Evolutionary conservation across 2,113 vertebrate genomes (phyloP), one percentile per base, ranked within the genome.

Genomic region (Merops nubicus): DNA sequence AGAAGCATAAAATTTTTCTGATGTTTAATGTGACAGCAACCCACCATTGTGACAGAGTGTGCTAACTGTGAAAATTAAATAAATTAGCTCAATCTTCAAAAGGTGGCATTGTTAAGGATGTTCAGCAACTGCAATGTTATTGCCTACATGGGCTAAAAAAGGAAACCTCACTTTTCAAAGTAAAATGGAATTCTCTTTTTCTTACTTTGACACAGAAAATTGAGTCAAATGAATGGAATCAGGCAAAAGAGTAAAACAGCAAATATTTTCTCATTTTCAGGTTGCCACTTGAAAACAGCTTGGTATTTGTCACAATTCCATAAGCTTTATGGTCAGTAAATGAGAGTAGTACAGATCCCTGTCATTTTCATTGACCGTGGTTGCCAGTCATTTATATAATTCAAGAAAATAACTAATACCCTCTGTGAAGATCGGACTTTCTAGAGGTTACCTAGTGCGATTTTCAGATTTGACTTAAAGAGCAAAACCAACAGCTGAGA

Each of bases 31-130:
- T 70, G 68, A 91, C 80, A 76, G 90, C 83, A 60, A 83, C 75
- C 64, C 47, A 62, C 92, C 91, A 83, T 31, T 53, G 60, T 45
- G 69, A 92, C 86, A 93, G 91, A 89, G 90, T 96, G 87, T 87
- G 95, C 96, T 97, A 95, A 95, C 94, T 96, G 96, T 90, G 97
- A 98, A 95, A 98, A 98, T 98, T 89, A 97, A 98, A 98, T 95
- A 93, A 98, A 98, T 98, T 64, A 97, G 97, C 96, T 97, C 91
- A 79, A 43, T 97, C 88, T 96, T 96, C 94, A 96, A 94, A 93
- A 88, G 78, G 86, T 10, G 4, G 74, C 48, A 29, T 38, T 75
- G 70, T 69, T 85, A 64, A 63, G 82, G 53, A 86, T 76, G 75
- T 19, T 67, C 67, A 54, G 15, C 42, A 73, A 82, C 43, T 97